Conservation (phyloP, 2,888 invertebrate species). For the Pycnomerus fuliginosus region DNA sequence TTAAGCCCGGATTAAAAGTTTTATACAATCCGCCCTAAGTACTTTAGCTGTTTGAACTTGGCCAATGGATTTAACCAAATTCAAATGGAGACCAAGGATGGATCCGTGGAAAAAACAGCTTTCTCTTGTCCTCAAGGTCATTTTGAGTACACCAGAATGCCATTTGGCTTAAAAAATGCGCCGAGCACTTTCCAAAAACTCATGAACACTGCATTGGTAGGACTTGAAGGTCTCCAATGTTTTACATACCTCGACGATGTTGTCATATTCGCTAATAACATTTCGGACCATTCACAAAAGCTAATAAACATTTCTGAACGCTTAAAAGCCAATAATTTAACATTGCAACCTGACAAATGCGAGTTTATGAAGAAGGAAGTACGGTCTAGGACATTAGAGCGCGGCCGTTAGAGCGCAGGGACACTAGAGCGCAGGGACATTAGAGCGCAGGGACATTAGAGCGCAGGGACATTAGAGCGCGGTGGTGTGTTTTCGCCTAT, state of each 20-base stretch:
- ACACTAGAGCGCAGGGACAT: not conserved
- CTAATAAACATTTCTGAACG: slow-evolving; percentile 17
- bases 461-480: too few species aligned
- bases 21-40: too few species aligned
- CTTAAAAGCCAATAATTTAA: slow-evolving; percentile 14
- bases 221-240: too few species aligned
- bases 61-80: slow-evolving; percentile 32
- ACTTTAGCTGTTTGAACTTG: slow-evolving; percentile 28
- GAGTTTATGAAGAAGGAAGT: slow-evolving; percentile 32
- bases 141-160: slow-evolving; percentile 33
- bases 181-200: too few species aligned
- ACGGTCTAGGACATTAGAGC: slow-evolving; percentile 15
- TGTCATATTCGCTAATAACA: too few species aligned
- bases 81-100: slow-evolving; percentile 18
- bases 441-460: too few species aligned
- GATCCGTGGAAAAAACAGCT: slow-evolving; percentile 30
- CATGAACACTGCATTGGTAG: too few species aligned
- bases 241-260: too few species aligned
- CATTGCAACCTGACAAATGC: too few species aligned
- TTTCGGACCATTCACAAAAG: slow-evolving; percentile 32
- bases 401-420: too few species aligned
- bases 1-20: too few species aligned
- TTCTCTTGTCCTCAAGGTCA: slow-evolving; percentile 31
- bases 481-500: too few species aligned
- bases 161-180: slow-evolving; percentile 35